These are phyloP conservation scores for Salpingus planirostris DNA, from an alignment of 2,888 invertebrate genomes.

Conservation along the genomic window DNA sequence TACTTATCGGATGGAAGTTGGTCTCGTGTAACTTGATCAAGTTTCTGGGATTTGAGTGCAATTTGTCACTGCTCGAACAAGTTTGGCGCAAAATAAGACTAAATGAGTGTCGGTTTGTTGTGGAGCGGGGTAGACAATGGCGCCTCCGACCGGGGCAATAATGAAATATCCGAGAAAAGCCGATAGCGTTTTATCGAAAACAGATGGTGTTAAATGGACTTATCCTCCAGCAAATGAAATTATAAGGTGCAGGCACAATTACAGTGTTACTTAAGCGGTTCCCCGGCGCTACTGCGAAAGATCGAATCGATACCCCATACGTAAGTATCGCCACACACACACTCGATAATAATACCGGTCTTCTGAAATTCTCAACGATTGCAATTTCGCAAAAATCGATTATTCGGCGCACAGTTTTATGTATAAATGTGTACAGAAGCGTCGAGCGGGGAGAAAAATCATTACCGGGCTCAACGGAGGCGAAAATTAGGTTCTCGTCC, in stretches of 20 bases:
- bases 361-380: background rate
- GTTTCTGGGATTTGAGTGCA: conserved; percentile 7
- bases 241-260: conserved; percentile 34
- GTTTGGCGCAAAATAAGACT: conserved; percentile 4
- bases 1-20: conserved; percentile 4
- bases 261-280: conserved; percentile 30
- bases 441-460: conserved; percentile 25
- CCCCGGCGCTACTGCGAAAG: conserved; percentile 31
- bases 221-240: conserved; percentile 34
- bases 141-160: conserved; percentile 2
- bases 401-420: too few species aligned
- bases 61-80: conserved; percentile 6
- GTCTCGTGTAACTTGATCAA: conserved; percentile 7
- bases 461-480: conserved; percentile 30
- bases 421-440: conserved; percentile 9
- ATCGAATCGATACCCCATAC: conserved; percentile 24
- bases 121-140: too few species aligned
- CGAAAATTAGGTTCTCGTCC: conserved; percentile 30
- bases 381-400: too few species aligned
- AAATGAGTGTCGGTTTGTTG: too few species aligned
- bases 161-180: conserved; percentile 12
- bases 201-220: conserved; percentile 35
- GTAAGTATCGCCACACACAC: too few species aligned
- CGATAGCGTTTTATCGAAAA: conserved; percentile 18
- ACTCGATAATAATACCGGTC: background rate